A percentile compares a stretch with the other conserved stretches of the same genome.
Conservation (phyloP, 1,140 invertebrate species). For the Drosophila biarmipes region DNA sequence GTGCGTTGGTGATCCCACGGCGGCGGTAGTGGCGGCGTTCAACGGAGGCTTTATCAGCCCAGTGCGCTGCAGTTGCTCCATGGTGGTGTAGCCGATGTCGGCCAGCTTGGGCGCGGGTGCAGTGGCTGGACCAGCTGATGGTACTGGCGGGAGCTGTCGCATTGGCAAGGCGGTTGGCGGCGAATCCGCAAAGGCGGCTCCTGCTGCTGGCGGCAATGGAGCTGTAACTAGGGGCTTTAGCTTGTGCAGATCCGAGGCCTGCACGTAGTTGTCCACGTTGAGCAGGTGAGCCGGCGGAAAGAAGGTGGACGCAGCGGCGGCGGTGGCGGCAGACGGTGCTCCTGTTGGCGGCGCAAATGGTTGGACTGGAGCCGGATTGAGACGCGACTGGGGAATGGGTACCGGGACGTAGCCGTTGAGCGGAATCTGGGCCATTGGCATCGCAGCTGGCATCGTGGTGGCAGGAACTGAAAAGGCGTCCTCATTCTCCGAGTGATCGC, state of each 20-base stretch:
- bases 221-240: slow-evolving; percentile 40
- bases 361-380: slow-evolving; percentile 1
- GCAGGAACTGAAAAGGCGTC: slow-evolving; percentile 1
- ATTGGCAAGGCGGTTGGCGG: background rate
- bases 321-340: slow-evolving; percentile 1
- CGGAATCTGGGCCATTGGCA: slow-evolving; percentile 20
- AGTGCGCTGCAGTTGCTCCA: slow-evolving; percentile 65
- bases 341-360: background rate
- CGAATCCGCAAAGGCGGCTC: slow-evolving; percentile 1
- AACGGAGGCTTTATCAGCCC: slow-evolving; percentile 54
- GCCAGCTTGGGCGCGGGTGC: slow-evolving; percentile 16
- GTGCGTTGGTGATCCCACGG: slow-evolving; percentile 7
- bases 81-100: slow-evolving; percentile 64
- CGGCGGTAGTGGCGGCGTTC: slow-evolving; percentile 2
- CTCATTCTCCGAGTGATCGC: background rate
- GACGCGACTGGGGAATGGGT: slow-evolving; percentile 43
- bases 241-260: slow-evolving; percentile 66
- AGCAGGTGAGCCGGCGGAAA: slow-evolving; percentile 52
- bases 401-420: slow-evolving; percentile 67
- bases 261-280: slow-evolving; percentile 63
- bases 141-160: slow-evolving; percentile 1
- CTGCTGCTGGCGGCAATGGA: background rate
- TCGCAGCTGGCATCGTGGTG: background rate
- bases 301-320: slow-evolving; percentile 13
- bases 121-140: background rate